phyloP scores from a whole-genome alignment of 2,113 vertebrate species.

The Neodon shergylaensis region DNA sequence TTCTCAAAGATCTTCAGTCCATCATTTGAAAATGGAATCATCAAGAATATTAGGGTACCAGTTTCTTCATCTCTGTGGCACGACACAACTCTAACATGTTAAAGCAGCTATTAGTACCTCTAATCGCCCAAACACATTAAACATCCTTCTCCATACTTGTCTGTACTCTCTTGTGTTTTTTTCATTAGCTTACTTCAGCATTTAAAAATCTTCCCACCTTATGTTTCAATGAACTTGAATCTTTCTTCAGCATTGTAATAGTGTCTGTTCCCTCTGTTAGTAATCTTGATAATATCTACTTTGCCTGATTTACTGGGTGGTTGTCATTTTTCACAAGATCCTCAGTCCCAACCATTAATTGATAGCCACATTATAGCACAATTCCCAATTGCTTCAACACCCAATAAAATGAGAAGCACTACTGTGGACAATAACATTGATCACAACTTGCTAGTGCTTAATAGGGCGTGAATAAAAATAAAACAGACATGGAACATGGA shows the following conservation, averaged over 20 bases:
- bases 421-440: neutral
- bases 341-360: neutral
- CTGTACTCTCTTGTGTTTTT: neutral
- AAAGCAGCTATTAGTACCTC: neutral
- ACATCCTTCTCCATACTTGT: neutral
- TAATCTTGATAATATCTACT: neutral
- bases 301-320: neutral
- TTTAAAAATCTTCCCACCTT: neutral
- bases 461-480: neutral
- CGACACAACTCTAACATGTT: neutral
- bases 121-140: neutral
- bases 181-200: neutral
- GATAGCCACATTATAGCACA: neutral
- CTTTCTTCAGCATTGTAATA: neutral
- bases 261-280: neutral
- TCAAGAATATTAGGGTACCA: neutral
- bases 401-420: neutral
- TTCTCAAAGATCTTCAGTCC: neutral
- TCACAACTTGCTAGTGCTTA: neutral
- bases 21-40: neutral
- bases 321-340: neutral
- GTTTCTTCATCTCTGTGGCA: neutral
- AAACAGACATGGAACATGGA: neutral
- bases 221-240: constrained; percentile 28
- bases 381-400: neutral